Conservation (phyloP, 2,113 vertebrate species). For the Semicossyphus pulcher region DNA sequence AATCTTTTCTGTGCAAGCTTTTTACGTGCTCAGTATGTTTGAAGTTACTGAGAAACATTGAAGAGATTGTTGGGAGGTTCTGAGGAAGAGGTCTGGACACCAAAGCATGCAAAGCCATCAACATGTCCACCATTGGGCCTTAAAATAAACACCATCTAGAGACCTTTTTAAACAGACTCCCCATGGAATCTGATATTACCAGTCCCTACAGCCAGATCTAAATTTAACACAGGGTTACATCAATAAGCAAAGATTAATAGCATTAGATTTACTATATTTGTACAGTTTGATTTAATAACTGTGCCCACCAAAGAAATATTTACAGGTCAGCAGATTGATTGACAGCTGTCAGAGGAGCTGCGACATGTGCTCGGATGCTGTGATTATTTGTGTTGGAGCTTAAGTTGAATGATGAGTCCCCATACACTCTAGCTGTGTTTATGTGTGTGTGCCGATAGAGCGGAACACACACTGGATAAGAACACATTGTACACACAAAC, state of each 20-base stretch:
- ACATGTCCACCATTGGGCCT: conserved; percentile 65
- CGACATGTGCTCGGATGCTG: conserved; percentile 66
- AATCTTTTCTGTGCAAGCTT: no score
- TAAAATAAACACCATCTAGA: conserved; percentile 74
- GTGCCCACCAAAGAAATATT: conserved; percentile 59
- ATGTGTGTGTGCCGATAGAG: conserved; percentile 30
- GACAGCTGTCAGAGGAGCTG: conserved; percentile 75
- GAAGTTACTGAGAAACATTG: conserved; percentile 35
- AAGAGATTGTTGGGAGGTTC: conserved; percentile 23
- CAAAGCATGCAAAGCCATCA: conserved; percentile 59
- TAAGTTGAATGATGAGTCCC: conserved; percentile 77
- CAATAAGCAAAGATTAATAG: conserved; percentile 75
- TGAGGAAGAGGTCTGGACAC: conserved; percentile 49
- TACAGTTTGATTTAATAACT: conserved; percentile 74
- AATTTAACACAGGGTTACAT: conserved; percentile 64
- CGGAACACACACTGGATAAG: conserved; percentile 32
- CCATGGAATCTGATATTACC: conserved; percentile 69
- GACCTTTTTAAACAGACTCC: conserved; percentile 69
- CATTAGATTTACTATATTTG: conserved; percentile 75
- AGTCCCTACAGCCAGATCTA: conserved; percentile 69
- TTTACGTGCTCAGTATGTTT: conserved; percentile 24
- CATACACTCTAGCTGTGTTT: conserved; percentile 50
- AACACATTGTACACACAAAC: conserved; percentile 16
- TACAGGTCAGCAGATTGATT: conserved; percentile 66
- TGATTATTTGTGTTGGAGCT: conserved; percentile 83